These are phyloP conservation scores for Gyps fulvus DNA, from an alignment of 2,113 vertebrate genomes.

Conservation along the genomic window DNA sequence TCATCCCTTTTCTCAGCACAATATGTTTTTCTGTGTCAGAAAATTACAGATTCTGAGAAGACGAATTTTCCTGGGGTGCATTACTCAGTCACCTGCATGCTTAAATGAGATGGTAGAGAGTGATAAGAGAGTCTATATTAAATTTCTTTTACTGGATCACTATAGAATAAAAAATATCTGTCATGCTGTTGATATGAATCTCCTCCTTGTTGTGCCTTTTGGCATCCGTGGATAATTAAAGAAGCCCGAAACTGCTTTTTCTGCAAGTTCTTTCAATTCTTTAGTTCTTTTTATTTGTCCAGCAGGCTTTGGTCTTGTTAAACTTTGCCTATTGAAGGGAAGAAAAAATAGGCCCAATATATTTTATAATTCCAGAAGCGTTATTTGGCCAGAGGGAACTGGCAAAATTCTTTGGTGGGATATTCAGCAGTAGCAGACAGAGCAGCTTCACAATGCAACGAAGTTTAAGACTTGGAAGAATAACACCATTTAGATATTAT, in stretches of 20 bases:
- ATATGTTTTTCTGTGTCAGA: not conserved
- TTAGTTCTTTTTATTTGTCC: constrained; percentile 55
- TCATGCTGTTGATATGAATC: constrained; percentile 2
- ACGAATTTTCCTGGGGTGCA: constrained; percentile 16
- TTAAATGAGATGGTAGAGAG: not conserved
- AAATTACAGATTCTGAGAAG: not conserved
- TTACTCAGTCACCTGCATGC: not conserved
- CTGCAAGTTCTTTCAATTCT: constrained; percentile 53
- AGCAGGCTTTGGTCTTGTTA: constrained; percentile 50
- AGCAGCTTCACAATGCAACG: not conserved
- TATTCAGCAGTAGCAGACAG: not conserved
- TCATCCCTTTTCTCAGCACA: not conserved
- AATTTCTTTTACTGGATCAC: constrained; percentile 37
- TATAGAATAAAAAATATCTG: not conserved
- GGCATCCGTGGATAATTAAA: constrained; percentile 48
- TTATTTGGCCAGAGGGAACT: not conserved
- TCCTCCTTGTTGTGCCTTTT: constrained; percentile 56
- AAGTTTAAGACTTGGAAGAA: not conserved
- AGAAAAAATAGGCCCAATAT: not conserved
- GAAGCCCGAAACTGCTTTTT: constrained; percentile 46
- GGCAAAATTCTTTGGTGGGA: not conserved
- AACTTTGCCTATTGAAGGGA: constrained; percentile 5
- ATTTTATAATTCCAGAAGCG: constrained; percentile 36
- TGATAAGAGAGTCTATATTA: not conserved
- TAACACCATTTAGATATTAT: not conserved